A percentile compares a stretch with the other conserved stretches of the same genome.
Conservation (phyloP, 2,888 invertebrate genomes). For the Epinotia nisella region DNA sequence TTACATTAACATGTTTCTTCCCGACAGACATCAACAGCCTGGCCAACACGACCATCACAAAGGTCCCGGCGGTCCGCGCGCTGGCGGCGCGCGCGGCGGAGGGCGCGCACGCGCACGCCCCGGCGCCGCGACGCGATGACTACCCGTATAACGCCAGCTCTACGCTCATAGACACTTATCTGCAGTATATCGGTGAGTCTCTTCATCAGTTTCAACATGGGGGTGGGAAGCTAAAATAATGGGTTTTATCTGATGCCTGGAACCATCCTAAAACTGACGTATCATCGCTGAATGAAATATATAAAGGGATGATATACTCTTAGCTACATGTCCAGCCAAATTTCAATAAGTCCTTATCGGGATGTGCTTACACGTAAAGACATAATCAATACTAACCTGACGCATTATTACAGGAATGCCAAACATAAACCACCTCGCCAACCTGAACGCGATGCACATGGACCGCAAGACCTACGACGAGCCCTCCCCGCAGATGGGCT, state of each 20-base stretch:
- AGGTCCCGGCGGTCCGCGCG: conserved; percentile 86
- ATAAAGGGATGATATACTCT: no score
- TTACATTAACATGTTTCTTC: neutral
- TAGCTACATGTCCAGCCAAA: no score
- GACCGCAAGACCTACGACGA: conserved; percentile 83
- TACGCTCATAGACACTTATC: conserved; percentile 93
- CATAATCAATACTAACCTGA: neutral
- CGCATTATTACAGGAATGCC: conserved; percentile 84
- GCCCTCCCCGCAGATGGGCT: conserved; percentile 82
- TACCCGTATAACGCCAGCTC: conserved; percentile 90
- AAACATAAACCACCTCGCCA: conserved; percentile 91
- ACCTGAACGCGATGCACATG: conserved; percentile 87
- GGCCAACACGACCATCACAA: conserved; percentile 87
- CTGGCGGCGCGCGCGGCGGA: conserved; percentile 88
- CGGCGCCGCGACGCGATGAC: conserved; percentile 87
- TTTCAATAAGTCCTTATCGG: no score
- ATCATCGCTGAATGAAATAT: no score
- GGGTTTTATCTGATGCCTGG: no score
- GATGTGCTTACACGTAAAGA: no score
- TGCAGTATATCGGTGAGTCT: conserved; percentile 90
- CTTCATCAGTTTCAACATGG: neutral
- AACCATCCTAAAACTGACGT: no score
- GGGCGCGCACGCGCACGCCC: conserved; percentile 86
- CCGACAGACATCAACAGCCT: conserved; percentile 80
- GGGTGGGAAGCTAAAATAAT: no score